Evolutionary conservation across 2,113 vertebrate species (phyloP), one percentile per base, ranked within the genome.

Genomic region (Alaudala cheleensis): DNA sequence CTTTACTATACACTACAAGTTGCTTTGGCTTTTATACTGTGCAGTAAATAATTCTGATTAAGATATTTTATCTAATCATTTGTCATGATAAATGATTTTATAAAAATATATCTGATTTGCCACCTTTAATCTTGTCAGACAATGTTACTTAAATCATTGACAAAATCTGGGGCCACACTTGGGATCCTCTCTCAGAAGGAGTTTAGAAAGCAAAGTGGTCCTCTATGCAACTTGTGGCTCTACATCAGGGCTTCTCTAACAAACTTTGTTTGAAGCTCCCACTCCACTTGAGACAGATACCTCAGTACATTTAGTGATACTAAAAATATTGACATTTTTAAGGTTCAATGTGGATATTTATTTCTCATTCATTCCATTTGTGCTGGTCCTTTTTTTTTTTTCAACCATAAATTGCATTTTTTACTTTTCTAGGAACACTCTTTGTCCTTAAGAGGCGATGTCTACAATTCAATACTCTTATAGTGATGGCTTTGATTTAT

Each of bases 211-310:
- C 39, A 67, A 51, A 58, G 20, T 20, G 6, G 10, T 56, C 34
- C 8, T 49, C 34, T n/a, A 24, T 50, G 34, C 20, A 25, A 29
- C 42, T 24, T 13, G 10, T 29, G 51, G 29, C 29, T 42, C 34
- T 57, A 34, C 8, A 29, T 56, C 24, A 65, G 8, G 29, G 14
- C 5, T 65, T 47, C 50, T 57, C 42, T 34, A 40, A 57, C 9
- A 50, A 57, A 29, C 6, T 60, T 57, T 11, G 5, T 31, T 24
- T 50, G 71, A 34, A 42, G 25, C 8, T 76, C 7, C 20, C 29
- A 11, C 13, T 34, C 20, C 51, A 50, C 7, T 3, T 0, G 2
- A 4, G 9, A 31, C 7, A 42, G 25, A 76, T 7, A 19, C 4
- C 5, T 76, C 1, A 0, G 5, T 40, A 49, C 16, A 3, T 26